A percentile compares a stretch with the other conserved stretches of the same genome.
phyloP scores from a whole-genome alignment of 1,140 invertebrate genomes.

The Drosophila virilis region DNA sequence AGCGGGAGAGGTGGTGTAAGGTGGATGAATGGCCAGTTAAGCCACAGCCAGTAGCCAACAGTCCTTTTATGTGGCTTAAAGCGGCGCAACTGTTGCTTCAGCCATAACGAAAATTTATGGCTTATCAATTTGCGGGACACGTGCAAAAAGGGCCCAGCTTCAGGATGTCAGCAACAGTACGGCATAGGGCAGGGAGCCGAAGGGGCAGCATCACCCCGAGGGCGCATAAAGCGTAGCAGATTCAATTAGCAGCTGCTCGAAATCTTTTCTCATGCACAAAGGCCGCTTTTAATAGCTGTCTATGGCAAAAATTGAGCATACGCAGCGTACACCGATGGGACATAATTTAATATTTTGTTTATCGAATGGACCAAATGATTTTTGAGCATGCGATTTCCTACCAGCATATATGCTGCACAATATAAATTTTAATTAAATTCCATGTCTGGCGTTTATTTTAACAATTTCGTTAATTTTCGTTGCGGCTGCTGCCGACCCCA shows the following conservation, averaged over 20 bases:
- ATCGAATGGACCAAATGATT: constrained; percentile 49
- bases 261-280: constrained; percentile 13
- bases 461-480: constrained; percentile 29
- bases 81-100: constrained; percentile 63
- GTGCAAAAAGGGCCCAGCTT: constrained; percentile 33
- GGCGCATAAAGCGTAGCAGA: constrained; percentile 38
- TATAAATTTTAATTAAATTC: constrained; percentile 76
- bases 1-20: not conserved
- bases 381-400: constrained; percentile 4
- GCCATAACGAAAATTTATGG: constrained; percentile 68
- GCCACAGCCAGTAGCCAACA: constrained; percentile 19
- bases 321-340: constrained; percentile 34
- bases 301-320: constrained; percentile 65
- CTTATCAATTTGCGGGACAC: constrained; percentile 67
- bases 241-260: constrained; percentile 64
- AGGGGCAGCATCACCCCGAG: not conserved
- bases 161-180: constrained; percentile 17
- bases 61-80: constrained; percentile 63
- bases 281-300: constrained; percentile 46
- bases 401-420: not conserved
- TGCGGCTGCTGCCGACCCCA: constrained; percentile 8
- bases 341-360: constrained; percentile 39
- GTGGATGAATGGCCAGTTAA: constrained; percentile 3
- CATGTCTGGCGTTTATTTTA: constrained; percentile 24
- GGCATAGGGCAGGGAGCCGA: not conserved